A percentile compares a stretch with the other conserved stretches of the same genome.
These are phyloP conservation scores for Nipponacmea schrenckii DNA, from an alignment of 2,888 invertebrate genomes.

Conservation along the genomic window DNA sequence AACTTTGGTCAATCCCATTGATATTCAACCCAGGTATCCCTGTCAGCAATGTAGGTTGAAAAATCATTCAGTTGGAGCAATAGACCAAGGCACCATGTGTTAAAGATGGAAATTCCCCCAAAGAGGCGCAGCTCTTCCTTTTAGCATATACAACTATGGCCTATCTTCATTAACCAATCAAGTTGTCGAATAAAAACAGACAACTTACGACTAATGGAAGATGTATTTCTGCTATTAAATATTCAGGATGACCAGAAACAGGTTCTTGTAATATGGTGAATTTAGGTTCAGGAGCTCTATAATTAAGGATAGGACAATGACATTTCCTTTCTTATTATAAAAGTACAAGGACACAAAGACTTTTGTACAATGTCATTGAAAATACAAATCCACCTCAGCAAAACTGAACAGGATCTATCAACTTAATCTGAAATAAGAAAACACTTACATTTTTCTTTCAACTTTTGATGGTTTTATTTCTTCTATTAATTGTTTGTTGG, in stretches of 20 bases:
- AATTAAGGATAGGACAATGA: background rate
- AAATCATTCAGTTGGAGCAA: no score
- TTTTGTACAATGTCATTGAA: background rate
- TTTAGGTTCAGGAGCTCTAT: slow-evolving; percentile 50
- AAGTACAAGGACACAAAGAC: background rate
- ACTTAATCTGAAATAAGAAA: background rate
- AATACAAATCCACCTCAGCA: no score
- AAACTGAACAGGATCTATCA: no score
- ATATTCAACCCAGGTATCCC: no score
- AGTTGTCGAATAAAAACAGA: no score
- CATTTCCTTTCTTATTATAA: background rate
- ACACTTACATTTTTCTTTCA: background rate
- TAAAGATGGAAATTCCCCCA: no score
- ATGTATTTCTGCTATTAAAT: slow-evolving; percentile 65
- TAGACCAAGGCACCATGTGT: no score
- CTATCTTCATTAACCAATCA: no score
- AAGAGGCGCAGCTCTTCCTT: no score
- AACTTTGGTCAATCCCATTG: no score
- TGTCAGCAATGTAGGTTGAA: no score
- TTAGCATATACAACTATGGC: no score
- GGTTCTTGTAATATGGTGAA: slow-evolving; percentile 66
- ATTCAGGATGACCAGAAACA: slow-evolving; percentile 63
- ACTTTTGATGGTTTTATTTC: background rate
- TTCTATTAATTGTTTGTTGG: background rate
- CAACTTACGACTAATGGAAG: slow-evolving; percentile 65